Evolutionary conservation across 2,113 vertebrate species (phyloP).

Genomic region (Nothoprocta pentlandii): DNA sequence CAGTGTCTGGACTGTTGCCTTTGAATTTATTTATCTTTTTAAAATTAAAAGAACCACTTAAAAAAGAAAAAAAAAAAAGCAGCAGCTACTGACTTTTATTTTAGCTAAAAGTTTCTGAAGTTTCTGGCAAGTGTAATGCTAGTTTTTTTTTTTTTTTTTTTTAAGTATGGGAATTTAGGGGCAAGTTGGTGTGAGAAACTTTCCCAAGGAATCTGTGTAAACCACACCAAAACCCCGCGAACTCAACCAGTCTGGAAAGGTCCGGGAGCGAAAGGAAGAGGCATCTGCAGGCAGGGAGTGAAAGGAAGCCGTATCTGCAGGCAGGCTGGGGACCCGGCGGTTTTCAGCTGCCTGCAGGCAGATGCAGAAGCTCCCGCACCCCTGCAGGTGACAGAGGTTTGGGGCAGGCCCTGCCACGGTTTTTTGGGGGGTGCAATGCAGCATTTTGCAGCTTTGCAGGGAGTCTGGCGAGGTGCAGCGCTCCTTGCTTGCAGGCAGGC

Average conservation of each 20-base stretch:
- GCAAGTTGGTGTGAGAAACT: slow-evolving; percentile 64
- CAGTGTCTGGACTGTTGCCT: slow-evolving; percentile 25
- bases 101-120: slow-evolving; percentile 27
- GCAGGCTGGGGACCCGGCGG: slow-evolving; percentile 44
- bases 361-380: slow-evolving; percentile 8
- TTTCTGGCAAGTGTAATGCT: slow-evolving; percentile 9
- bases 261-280: background rate
- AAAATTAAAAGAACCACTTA: slow-evolving; percentile 54
- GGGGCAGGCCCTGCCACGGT: background rate
- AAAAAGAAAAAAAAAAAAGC: background rate
- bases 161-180: slow-evolving; percentile 25
- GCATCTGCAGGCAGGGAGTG: slow-evolving; percentile 55
- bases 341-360: slow-evolving; percentile 29
- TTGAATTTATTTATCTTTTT: slow-evolving; percentile 57
- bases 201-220: slow-evolving; percentile 55
- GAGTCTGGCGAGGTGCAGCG: background rate
- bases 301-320: slow-evolving; percentile 54
- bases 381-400: background rate
- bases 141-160: background rate
- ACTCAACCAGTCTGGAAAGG: slow-evolving; percentile 58
- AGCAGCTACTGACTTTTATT: slow-evolving; percentile 44
- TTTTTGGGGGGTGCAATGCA: background rate
- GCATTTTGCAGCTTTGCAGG: background rate
- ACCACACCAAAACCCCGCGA: slow-evolving; percentile 60
- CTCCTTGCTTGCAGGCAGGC: background rate